These are phyloP conservation scores for Corvus moneduloides DNA, from an alignment of 2,113 vertebrate genomes.

Conservation along the genomic window DNA sequence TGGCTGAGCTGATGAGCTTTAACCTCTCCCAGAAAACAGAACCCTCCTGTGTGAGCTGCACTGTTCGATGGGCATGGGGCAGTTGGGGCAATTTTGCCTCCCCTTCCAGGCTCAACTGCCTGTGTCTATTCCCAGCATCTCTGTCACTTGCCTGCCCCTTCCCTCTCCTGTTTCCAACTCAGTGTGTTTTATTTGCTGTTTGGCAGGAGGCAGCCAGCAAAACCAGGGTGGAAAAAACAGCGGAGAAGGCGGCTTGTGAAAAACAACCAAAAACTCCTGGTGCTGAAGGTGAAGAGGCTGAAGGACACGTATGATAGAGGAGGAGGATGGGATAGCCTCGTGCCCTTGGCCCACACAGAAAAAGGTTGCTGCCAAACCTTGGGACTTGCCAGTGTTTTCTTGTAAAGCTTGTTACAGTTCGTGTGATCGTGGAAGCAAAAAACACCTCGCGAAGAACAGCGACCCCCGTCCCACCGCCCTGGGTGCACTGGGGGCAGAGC, in stretches of 20 bases:
- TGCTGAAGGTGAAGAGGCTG: constrained; percentile 17
- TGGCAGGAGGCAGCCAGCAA: constrained; percentile 76
- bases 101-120: background rate
- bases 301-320: constrained; percentile 68
- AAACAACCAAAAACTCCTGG: background rate
- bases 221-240: constrained; percentile 14
- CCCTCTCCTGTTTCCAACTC: background rate
- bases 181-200: background rate
- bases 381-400: constrained; percentile 72
- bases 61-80: accelerated
- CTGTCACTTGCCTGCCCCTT: background rate
- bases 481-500: background rate
- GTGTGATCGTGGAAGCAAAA: constrained; percentile 74
- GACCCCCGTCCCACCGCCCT: constrained; percentile 11
- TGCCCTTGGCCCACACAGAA: constrained; percentile 21
- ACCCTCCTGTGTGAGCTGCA: accelerated
- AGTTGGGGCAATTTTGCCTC: background rate
- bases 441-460: constrained; percentile 30
- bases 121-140: background rate
- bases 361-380: constrained; percentile 67
- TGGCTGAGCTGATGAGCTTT: background rate
- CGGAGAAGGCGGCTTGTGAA: background rate
- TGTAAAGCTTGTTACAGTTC: constrained; percentile 74
- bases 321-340: constrained; percentile 41
- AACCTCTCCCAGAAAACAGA: background rate